Base-by-base conservation (phyloP, 2,113 vertebrate genomes). In the Jacana jacana region DNA sequence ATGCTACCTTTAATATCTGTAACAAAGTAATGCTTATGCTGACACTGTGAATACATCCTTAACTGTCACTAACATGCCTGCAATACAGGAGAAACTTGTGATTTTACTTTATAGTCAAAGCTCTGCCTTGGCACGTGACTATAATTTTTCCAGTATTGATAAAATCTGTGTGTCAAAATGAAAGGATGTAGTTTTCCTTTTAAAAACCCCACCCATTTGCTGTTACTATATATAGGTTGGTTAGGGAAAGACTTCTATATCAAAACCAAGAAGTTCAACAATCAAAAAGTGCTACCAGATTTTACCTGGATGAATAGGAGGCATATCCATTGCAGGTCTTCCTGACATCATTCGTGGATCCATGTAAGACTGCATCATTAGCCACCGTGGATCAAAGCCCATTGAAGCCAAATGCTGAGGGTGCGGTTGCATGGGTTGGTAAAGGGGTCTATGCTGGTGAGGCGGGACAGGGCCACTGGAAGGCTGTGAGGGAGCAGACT, bases 351-450 rank as follows among this genome's bases (percentile, higher is more conserved):
- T 99, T 18, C 99, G 98, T 19, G 99, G 99, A 94, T 99, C 99
- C 99, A 99, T 99, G 93, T 99, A 99, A 19, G 99, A 98, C 78
- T 99, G 99, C 99, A 99, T 99, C 99, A 99, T 99, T 46, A 99
- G 98, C 99, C 99, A 99, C 82, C 99, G 98, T 10, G 99, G 99
- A 94, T 99, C 99, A 94, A 99, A 99, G 18, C 99, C 99, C 99
- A 99, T 99, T 6, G 99, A 99, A 81, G 99, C 99, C 95, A 99
- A 94, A 81, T 99, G 99, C 71, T 99, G 99, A 71, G 99, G 99
- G 94, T 99, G 99, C 22, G 99, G 99, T 13, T 99, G 99, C 89
- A 99, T 98, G 57, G 99, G 98, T 92, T 99, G 99, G 96, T 99
- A 99, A 28, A 99, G 98, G 33, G 99, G 98, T 79, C 99, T 98